Conservation (phyloP, 2,888 invertebrate genomes). For the Tetranychus piercei region DNA sequence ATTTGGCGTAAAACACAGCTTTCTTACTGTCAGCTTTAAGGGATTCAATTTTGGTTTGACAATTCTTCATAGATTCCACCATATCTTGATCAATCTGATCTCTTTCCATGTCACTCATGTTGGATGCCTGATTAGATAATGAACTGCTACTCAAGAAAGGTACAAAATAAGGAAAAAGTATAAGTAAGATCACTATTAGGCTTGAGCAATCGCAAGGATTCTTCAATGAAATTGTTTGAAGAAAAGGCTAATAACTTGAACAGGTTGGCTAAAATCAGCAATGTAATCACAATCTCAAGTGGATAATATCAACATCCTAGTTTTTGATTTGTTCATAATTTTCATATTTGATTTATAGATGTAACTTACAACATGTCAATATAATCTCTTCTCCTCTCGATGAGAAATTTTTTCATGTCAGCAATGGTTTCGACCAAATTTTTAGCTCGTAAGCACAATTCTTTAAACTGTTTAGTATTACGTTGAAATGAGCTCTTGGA, state of each 20-base stretch:
- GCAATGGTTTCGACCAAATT: conserved; percentile 52
- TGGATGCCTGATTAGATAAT: conserved; percentile 34
- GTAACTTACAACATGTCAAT: conserved; percentile 42
- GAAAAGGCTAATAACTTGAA: too few species aligned
- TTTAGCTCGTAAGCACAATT: conserved; percentile 49
- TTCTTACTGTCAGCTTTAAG: conserved; percentile 44
- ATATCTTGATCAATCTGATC: conserved; percentile 70
- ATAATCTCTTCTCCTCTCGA: conserved; percentile 67
- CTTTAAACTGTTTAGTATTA: conserved; percentile 27
- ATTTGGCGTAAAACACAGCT: too few species aligned
- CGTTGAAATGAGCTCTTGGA: background rate
- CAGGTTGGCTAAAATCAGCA: too few species aligned
- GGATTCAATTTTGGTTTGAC: conserved; percentile 54
- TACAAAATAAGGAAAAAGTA: conserved; percentile 14
- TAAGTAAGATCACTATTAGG: too few species aligned
- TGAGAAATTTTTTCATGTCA: conserved; percentile 54
- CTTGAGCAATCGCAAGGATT: too few species aligned
- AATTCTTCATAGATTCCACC: conserved; percentile 60
- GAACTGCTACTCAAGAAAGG: conserved; percentile 15
- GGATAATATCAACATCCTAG: too few species aligned
- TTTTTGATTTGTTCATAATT: too few species aligned
- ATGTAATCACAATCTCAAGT: too few species aligned
- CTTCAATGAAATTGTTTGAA: too few species aligned
- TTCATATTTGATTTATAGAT: conserved; percentile 5
- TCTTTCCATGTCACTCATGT: conserved; percentile 62